phyloP scores from a whole-genome alignment of 2,888 invertebrate genomes.

The Julus scanicus region DNA sequence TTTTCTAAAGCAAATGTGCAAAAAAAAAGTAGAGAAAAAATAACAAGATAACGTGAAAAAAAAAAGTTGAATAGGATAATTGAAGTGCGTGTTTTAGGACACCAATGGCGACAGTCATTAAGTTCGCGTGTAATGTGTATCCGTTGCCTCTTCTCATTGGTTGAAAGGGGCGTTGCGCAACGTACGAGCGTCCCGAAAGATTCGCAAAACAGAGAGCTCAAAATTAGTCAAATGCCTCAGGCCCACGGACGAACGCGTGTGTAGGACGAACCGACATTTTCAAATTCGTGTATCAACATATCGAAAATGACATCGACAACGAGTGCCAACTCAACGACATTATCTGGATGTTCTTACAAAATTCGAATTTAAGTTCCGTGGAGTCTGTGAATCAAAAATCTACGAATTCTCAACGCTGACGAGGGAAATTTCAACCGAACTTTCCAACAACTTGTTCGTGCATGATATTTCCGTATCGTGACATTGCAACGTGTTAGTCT shows the following conservation, averaged over 20 bases:
- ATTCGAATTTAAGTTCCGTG: too few relatives aligned
- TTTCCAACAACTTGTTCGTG: too few relatives aligned
- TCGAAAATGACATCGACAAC: not conserved
- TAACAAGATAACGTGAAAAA: not conserved
- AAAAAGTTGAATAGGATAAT: not conserved
- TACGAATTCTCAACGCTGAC: too few relatives aligned
- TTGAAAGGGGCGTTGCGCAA: not conserved
- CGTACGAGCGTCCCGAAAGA: not conserved
- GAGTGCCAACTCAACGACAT: too few relatives aligned
- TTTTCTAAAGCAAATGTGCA: not conserved
- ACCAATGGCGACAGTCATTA: constrained; percentile 1
- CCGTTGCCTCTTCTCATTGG: not conserved
- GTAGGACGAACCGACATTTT: not conserved
- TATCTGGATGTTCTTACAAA: too few relatives aligned
- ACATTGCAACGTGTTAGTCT: too few relatives aligned
- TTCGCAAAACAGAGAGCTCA: not conserved
- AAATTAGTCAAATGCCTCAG: not conserved
- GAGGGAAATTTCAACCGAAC: too few relatives aligned
- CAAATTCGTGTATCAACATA: not conserved
- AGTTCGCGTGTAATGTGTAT: not conserved
- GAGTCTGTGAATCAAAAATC: too few relatives aligned
- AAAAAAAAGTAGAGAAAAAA: not conserved
- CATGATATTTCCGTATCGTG: too few relatives aligned
- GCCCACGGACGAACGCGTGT: not conserved
- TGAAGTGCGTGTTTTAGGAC: not conserved